Percentiles rank a stretch among this genome's conserved stretches.
These are phyloP conservation scores for Eulimnadia texana DNA, from an alignment of 1,140 invertebrate species.

Conservation along the genomic window DNA sequence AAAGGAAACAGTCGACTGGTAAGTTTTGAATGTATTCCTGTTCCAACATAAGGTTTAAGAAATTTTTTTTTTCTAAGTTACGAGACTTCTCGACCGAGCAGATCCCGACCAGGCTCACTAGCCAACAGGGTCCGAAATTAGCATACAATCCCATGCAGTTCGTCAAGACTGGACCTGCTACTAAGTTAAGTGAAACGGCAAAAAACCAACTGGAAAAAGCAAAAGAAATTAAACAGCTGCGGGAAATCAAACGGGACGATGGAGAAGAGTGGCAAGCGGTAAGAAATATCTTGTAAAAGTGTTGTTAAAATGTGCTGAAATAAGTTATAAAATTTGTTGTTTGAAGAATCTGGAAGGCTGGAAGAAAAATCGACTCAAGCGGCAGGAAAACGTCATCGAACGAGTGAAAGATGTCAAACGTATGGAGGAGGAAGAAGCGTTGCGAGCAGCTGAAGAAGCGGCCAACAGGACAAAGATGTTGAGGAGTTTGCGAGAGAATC, in stretches of 20 bases:
- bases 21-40: background rate
- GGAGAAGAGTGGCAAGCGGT: conserved; percentile 87
- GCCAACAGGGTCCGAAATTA: conserved; percentile 50
- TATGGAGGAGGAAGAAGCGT: conserved; percentile 57
- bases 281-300: conserved; percentile 33
- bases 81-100: conserved; percentile 17
- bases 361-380: conserved; percentile 79
- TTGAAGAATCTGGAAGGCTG: conserved; percentile 78
- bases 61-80: background rate
- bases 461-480: conserved; percentile 24
- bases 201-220: conserved; percentile 71
- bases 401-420: conserved; percentile 76
- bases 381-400: conserved; percentile 75
- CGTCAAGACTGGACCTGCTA: conserved; percentile 66
- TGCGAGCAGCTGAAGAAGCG: conserved; percentile 28
- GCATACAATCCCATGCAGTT: conserved; percentile 76
- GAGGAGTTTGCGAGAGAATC: background rate
- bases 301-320: background rate
- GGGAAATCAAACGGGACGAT: conserved; percentile 56
- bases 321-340: background rate
- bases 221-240: conserved; percentile 64
- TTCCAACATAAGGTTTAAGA: background rate
- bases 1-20: background rate
- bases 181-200: conserved; percentile 59
- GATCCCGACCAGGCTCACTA: conserved; percentile 32